Base-by-base conservation (phyloP, 2,797 vertebrate species). In the Arremon aurantiirostris region DNA sequence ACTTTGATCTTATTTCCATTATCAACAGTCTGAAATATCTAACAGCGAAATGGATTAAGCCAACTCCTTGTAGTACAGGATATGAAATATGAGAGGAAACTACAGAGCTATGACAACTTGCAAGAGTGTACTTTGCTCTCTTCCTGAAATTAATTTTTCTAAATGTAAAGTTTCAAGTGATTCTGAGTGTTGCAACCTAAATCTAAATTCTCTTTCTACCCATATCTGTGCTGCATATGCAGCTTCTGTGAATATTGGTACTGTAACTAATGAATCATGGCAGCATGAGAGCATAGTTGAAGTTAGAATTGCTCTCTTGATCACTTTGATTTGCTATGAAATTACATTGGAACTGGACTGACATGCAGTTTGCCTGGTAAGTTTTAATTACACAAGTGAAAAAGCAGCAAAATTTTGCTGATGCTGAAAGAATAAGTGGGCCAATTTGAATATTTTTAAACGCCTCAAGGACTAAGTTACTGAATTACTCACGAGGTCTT, bases 371-470 rank as follows among this genome's bases (percentile, higher is more conserved):
- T 61, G 22, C 65, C 81, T 73, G 9, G 9, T 65, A 73, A 57
- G 19, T 59, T 82, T 89, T 93, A 85, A 95, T 89, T 94, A 60
- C 77, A 86, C 39, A 82, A 82, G 20, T 35, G 49, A 91, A 89
- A 86, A 96, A 69, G 27, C 22, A 76, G 39, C 18, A 70, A 65
- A 66, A 53, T 86, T 83, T 46, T 70, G 70, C 85, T 94, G 90
- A 93, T 69, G 71, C 50, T 68, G 56, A 77, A 85, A 80, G 96
- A 94, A 72, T 82, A 84, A 96, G 60, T 56, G 28, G 42, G 14
- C 20, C 42, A 57, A 88, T 80, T 94, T 93, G 86, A 93, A 55
- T 66, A 88, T 84, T 90, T 96, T 73, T 87, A 72, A 95, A 95
- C 55, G 57, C 80, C 81, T 94, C 24, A 30, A 75, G 68, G 55